These are phyloP conservation scores for Neoascia interrupta DNA, from an alignment of 2,888 invertebrate species.

Conservation along the genomic window DNA sequence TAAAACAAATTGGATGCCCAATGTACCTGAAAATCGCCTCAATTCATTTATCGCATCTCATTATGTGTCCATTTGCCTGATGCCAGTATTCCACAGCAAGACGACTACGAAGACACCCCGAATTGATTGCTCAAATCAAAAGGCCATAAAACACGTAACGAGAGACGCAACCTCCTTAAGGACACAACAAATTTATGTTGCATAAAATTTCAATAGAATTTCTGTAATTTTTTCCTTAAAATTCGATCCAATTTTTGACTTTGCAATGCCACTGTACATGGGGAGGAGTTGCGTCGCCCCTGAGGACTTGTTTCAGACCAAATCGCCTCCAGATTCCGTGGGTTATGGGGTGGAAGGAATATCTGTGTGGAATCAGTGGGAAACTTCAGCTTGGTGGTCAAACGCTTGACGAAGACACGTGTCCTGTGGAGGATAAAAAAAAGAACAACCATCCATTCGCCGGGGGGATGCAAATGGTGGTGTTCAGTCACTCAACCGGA, in stretches of 20 bases:
- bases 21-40: constrained; percentile 68
- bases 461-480: constrained; percentile 38
- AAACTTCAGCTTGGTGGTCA: constrained; percentile 59
- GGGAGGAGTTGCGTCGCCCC: constrained; percentile 18
- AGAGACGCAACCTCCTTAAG: constrained; percentile 45
- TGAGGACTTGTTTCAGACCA: neutral
- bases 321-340: constrained; percentile 55
- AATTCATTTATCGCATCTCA: constrained; percentile 66
- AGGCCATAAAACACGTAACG: constrained; percentile 61
- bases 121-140: constrained; percentile 69
- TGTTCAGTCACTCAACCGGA: constrained; percentile 55
- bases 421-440: constrained; percentile 33
- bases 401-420: constrained; percentile 64
- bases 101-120: constrained; percentile 49
- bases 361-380: constrained; percentile 33
- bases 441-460: constrained; percentile 16
- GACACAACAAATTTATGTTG: constrained; percentile 65
- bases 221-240: constrained; percentile 49
- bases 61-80: constrained; percentile 23
- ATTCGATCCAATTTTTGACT: constrained; percentile 65
- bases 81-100: too few species aligned
- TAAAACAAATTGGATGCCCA: constrained; percentile 64
- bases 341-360: constrained; percentile 67
- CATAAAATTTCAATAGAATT: constrained; percentile 69
- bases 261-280: constrained; percentile 3